These are phyloP conservation scores for Aporophyla nigra DNA, from an alignment of 2,888 invertebrate genomes.

Conservation along the genomic window DNA sequence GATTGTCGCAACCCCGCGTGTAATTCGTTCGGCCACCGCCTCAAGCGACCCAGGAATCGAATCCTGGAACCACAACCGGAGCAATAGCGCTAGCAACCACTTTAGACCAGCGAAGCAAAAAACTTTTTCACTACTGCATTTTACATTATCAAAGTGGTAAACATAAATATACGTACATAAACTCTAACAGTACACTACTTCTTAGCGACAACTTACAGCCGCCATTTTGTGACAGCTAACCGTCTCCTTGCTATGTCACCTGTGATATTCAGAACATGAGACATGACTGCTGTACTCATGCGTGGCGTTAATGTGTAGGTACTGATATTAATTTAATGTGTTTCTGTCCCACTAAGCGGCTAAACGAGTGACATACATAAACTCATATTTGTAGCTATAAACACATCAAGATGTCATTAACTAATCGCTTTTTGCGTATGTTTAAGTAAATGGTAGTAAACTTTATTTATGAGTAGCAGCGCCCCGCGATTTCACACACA, in stretches of 20 bases:
- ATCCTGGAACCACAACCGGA: background rate
- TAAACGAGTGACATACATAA: constrained; percentile 4
- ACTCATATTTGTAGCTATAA: constrained; percentile 12
- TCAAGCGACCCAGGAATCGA: background rate
- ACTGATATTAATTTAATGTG: constrained; percentile 46
- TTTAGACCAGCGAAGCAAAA: background rate
- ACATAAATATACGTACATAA: background rate
- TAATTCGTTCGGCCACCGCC: too few relatives aligned
- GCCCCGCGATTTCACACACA: too few relatives aligned
- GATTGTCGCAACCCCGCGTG: too few relatives aligned
- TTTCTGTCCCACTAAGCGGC: background rate
- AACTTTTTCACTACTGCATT: background rate
- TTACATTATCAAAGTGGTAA: constrained; percentile 8
- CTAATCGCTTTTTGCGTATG: background rate
- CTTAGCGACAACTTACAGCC: constrained; percentile 14
- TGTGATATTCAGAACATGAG: constrained; percentile 38
- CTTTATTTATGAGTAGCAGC: background rate
- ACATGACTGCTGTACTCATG: constrained; percentile 14
- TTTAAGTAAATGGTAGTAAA: background rate
- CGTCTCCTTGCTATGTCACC: constrained; percentile 10
- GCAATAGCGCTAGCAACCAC: background rate
- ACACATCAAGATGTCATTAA: background rate
- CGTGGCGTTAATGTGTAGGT: constrained; percentile 19
- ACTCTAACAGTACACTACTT: constrained; percentile 6
- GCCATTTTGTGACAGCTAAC: constrained; percentile 31